Evolutionary conservation across 2,113 vertebrate species (phyloP), one percentile per base, ranked within the genome.

Genomic region (Psephotus haematonotus): DNA sequence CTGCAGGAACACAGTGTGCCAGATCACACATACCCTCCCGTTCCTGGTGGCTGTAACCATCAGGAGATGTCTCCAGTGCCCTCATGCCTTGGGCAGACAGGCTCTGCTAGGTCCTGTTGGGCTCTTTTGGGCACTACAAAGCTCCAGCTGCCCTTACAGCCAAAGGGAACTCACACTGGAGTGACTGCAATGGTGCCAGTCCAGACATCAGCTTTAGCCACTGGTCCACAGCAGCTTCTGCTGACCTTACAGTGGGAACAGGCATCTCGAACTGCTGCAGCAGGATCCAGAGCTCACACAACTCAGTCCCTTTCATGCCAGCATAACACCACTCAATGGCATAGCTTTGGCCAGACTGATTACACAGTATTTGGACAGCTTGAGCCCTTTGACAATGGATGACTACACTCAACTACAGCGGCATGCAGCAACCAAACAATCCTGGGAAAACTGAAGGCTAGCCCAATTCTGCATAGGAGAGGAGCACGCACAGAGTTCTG

Each of bases 381-480:
- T 92, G 87, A 96, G 79, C 85, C 67, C 47, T 90, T 93, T 94
- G 53, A 76, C 41, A 19, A 72, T 1, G n/a, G 64, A 53, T 95
- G 88, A 94, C 88, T 93, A 80, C 70, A 46, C 74, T 76, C 63
- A 69, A 74, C 77, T 52, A 77, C 80, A 82, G 84, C 76, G 39
- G 39, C 90, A 89, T 60, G 24, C 78, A 90, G 85, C 57, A 79
- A 41, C 31, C 65, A 91, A 83, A 92, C 59, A 55, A 88, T 75
- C 79, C 81, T 33, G 7, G 86, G 57, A 87, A 82, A 79, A 94
- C 74, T 72, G 39, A 74, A 68, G 85, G 76, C 72, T 65, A 25
- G 76, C 55, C 64, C 49, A 83, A 43, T 64, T 77, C 53, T 46
- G 46, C 2, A 5, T 0, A 29, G n/a, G 63, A 80, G 12, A 18